Base-by-base conservation (phyloP, 1,140 invertebrate species). In the Drosophila tani region DNA sequence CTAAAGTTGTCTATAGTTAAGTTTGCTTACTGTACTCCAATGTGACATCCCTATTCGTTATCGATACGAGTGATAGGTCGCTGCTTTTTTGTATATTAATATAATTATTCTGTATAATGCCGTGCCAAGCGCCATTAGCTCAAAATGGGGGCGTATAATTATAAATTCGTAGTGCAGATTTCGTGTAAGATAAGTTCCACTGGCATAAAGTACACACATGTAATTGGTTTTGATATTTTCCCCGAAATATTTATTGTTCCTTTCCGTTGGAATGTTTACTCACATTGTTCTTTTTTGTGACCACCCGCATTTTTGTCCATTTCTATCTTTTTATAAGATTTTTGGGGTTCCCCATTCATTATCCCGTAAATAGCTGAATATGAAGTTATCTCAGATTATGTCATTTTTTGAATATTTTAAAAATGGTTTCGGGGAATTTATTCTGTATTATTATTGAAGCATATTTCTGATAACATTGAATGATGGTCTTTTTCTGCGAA, bases 81-180 rank as follows among this genome's bases (percentile, higher is more conserved):
- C 9, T 35, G 8, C 40, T 32, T 17, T n/a, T 71, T 11, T 27
- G 15, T 56, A n/a, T 35, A 32, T 19, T 24, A 27, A 12, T 45
- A 17, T 7, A 41, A 41, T 38, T 45, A 9, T 29, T 17, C 27
- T 35, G 5, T 40, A 24, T 41, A 38, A 15, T 77, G 27, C 7
- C 75, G 64, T 77, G 73, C 15, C 75, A 68, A 35, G 62, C 38
- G 21, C 19, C 75, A 77, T 56, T 77, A 77, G 29, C 19, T 15
- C 15, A 17, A 17, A 27, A 77, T 66, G 49, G 73, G 53, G 62
- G 70, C 70, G 71, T 67, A 46, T 57, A 53, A 47, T 66, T 58
- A 40, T 45, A 15, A n/a, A 55, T 41, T 19, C 27, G 8, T 64
- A 41, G 40, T 43, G 50, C 38, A 55, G 56, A 77, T 77, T 32